Base-by-base conservation (phyloP, 2,888 invertebrate genomes). In the Coelopa pilipes region DNA sequence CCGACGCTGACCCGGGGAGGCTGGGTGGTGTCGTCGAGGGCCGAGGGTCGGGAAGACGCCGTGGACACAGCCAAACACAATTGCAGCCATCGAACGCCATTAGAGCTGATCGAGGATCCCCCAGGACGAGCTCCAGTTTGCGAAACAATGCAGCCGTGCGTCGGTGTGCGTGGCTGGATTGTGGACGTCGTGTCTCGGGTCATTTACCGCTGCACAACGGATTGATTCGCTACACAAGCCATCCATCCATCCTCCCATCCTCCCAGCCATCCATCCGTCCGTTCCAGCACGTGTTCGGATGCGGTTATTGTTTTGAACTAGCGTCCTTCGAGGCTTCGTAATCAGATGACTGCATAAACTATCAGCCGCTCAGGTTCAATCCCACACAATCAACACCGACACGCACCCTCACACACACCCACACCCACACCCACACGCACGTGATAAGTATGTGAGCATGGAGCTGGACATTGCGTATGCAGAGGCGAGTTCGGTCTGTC, bases 101-200 rank as follows among this genome's bases (percentile, higher is more conserved):
- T 66, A 66, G 50, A 66, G 15, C 66, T 50, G 50, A 66, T 66
- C 49, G 50, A 66, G 50, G 49, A 49, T 66, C 66, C 66, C 66
- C 49, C 24, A 66, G 66, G 66, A 66, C 66, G 11, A 66, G 50
- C 13, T 49, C 24, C 66, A 62, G 12, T 21, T 62, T 62, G 60
- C 21, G 15, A 62, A 59, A 59, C 53, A 53, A 53, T 34, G 34
- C 34, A 2, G 34, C 7, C 4, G 4, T 34, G 21, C 21, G 9
- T 59, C 19, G 17, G 57, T 59, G 57, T 53, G 53, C 53, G n/a
- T 49, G 10, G 19, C 17, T 19, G 21, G 15, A 11, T 55, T 17
- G 57, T 57, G 57, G n/a, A n/a, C n/a, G n/a, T n/a, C 7, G 34
- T 34, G 34, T 34, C 7, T 34, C 34, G 7, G 34, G 2, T 34